Percentiles rank a stretch among this genome's conserved stretches.
phyloP scores from a whole-genome alignment of 2,113 vertebrate species.

The Lophius piscatorius region DNA sequence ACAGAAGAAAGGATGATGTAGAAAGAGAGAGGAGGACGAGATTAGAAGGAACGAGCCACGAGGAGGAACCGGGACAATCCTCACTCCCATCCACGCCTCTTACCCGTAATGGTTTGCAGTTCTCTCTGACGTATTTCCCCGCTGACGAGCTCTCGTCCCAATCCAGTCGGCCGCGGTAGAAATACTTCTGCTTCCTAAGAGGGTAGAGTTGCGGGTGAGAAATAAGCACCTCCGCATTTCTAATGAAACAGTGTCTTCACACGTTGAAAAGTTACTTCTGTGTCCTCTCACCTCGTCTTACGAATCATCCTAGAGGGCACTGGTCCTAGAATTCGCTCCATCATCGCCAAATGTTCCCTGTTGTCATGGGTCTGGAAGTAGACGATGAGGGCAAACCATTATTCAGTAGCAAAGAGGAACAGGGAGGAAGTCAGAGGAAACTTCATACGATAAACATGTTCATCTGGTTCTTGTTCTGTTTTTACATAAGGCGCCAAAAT shows the following conservation, averaged over 20 bases:
- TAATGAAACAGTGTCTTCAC: background rate
- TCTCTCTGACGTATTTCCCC: constrained; percentile 93
- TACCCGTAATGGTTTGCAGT: constrained; percentile 96
- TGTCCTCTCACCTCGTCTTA: constrained; percentile 87
- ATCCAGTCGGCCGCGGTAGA: constrained; percentile 93
- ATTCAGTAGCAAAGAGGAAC: background rate
- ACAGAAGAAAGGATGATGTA: background rate
- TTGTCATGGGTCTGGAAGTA: constrained; percentile 92
- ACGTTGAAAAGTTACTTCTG: background rate
- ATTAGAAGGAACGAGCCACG: too few relatives aligned
- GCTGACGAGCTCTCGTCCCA: constrained; percentile 96
- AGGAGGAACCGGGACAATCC: background rate
- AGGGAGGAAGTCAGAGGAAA: background rate
- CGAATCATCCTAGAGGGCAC: constrained; percentile 96
- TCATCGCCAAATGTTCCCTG: constrained; percentile 96
- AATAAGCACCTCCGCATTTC: too few relatives aligned
- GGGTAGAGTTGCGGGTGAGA: background rate
- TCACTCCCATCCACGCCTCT: constrained; percentile 41
- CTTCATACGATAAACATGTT: too few relatives aligned
- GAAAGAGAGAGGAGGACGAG: background rate
- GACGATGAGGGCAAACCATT: background rate
- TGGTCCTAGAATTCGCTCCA: constrained; percentile 95
- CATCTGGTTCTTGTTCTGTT: too few relatives aligned
- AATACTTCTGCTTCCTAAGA: constrained; percentile 97
- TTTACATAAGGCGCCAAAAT: too few relatives aligned